phyloP scores from a whole-genome alignment of 2,797 vertebrate genomes.

The Philypnodon macrostomus region DNA sequence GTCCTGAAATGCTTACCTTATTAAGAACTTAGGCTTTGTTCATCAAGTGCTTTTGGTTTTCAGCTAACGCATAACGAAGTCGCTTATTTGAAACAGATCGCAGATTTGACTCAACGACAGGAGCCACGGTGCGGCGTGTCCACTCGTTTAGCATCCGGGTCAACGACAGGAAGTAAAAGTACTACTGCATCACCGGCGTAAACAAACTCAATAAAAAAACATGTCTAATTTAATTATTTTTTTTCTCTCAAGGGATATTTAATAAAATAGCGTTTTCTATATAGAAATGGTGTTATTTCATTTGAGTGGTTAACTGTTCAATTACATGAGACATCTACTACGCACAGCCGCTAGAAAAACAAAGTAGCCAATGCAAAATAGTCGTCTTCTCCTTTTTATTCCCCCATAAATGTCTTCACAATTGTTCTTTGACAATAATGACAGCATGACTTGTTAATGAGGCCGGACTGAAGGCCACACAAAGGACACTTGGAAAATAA shows the following conservation, averaged over 20 bases:
- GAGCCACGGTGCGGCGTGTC: conserved; percentile 69
- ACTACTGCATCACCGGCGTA: no score
- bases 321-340: no score
- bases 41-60: background rate
- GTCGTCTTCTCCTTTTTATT: conserved; percentile 72
- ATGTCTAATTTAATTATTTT: no score
- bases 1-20: conserved; percentile 31
- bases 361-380: conserved; percentile 9
- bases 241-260: no score
- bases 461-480: conserved; percentile 56
- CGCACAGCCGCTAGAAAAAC: no score
- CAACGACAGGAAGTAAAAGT: conserved; percentile 57
- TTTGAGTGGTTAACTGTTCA: no score
- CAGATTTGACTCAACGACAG: conserved; percentile 7
- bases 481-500: conserved; percentile 74
- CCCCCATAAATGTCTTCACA: conserved; percentile 65
- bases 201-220: no score
- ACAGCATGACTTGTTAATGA: conserved; percentile 31
- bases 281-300: no score
- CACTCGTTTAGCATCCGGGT: conserved; percentile 49
- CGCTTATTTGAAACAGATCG: conserved; percentile 18
- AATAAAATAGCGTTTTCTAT: no score
- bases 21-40: conserved; percentile 2
- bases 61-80: conserved; percentile 14
- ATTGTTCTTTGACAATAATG: conserved; percentile 59